Conservation (phyloP, 2,797 vertebrate genomes). For the Parotocinclus haroldoi region DNA sequence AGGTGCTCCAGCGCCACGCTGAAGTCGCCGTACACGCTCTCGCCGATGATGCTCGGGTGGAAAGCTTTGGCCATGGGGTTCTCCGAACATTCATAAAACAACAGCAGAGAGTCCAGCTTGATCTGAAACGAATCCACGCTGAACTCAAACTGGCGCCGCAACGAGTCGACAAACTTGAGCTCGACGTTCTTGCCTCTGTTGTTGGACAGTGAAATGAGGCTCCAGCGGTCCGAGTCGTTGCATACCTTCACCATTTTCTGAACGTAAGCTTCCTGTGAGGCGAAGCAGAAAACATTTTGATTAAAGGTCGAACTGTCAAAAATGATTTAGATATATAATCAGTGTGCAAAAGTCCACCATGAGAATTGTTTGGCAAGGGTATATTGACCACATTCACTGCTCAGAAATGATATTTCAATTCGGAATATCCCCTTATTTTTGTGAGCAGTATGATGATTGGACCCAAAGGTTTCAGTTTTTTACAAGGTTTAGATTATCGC, state of each 20-base stretch:
- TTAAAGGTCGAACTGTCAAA: no score
- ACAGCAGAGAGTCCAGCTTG: conserved; percentile 94
- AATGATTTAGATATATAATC: no score
- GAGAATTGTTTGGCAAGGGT: no score
- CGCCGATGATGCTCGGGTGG: conserved; percentile 94
- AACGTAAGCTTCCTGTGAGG: conserved; percentile 92
- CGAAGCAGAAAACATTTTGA: conserved; percentile 45
- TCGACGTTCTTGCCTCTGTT: conserved; percentile 99
- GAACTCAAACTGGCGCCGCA: conserved; percentile 98
- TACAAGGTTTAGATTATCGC: no score
- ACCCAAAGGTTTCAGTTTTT: no score
- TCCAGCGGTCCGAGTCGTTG: conserved; percentile 98
- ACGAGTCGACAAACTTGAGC: conserved; percentile 97
- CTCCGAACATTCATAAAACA: conserved; percentile 97
- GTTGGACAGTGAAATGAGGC: conserved; percentile 97
- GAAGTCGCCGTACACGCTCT: conserved; percentile 96
- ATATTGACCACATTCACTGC: no score
- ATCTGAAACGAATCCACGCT: conserved; percentile 99
- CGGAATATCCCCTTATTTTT: no score
- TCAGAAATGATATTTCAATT: no score
- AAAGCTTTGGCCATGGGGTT: conserved; percentile 96
- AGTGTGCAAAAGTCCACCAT: no score
- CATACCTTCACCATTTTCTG: conserved; percentile 99
- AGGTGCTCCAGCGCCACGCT: conserved; percentile 91
- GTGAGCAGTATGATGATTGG: no score